Conservation (phyloP, 2,888 invertebrate species). For the Dryobota labecula region DNA sequence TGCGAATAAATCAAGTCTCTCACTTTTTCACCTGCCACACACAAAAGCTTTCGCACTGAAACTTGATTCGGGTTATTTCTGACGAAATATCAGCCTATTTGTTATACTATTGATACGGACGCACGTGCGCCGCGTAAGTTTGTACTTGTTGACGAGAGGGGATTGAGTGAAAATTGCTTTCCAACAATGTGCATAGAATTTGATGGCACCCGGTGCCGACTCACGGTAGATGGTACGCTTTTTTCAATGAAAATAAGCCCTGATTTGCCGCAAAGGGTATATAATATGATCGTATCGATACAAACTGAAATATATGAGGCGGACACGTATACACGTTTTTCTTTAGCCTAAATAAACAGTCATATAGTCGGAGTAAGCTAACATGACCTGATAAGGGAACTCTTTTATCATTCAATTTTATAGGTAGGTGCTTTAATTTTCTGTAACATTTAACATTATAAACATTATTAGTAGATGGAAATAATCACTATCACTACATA, state of each 20-base stretch:
- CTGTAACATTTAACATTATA: conserved; percentile 20
- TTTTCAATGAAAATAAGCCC: conserved; percentile 63
- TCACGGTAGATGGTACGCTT: conserved; percentile 62
- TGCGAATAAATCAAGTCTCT: conserved; percentile 89
- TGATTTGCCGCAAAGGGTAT: conserved; percentile 54
- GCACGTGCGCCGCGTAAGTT: conserved; percentile 89
- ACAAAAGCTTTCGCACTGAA: conserved; percentile 89
- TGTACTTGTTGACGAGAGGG: conserved; percentile 88
- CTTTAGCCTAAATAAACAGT: conserved; percentile 62
- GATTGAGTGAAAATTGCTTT: conserved; percentile 90
- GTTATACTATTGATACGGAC: conserved; percentile 90
- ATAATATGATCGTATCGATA: conserved; percentile 58
- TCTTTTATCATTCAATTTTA: conserved; percentile 43
- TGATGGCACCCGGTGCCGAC: conserved; percentile 79
- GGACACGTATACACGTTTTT: conserved; percentile 52
- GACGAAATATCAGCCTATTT: conserved; percentile 90
- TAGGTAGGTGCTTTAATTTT: conserved; percentile 25
- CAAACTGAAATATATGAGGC: conserved; percentile 45
- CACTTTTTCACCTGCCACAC: conserved; percentile 91
- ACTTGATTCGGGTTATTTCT: conserved; percentile 91
- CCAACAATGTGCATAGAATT: conserved; percentile 88
- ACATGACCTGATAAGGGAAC: conserved; percentile 50
- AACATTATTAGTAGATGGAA: background rate
- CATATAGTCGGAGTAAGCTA: conserved; percentile 42
- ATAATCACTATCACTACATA: no score